A percentile compares a stretch with the other conserved stretches of the same genome.
Evolutionary conservation across 2,888 invertebrate species (phyloP).

Genomic region (Bellardia pandia): DNA sequence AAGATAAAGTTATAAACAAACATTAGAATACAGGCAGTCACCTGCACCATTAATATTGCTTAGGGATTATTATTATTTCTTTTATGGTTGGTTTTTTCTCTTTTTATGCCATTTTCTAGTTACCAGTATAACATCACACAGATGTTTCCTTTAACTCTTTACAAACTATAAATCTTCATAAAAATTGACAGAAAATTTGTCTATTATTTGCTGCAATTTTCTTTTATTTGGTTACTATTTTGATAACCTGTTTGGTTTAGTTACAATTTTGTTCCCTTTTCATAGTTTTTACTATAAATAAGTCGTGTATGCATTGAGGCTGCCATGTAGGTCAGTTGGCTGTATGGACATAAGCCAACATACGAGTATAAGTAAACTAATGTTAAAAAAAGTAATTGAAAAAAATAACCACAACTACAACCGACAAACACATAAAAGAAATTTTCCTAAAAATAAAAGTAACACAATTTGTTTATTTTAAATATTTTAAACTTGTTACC

Average conservation of each 20-base stretch:
- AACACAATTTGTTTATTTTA: conserved; percentile 50
- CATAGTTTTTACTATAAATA: conserved; percentile 32
- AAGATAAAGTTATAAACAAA: conserved; percentile 45
- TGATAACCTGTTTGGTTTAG: conserved; percentile 38
- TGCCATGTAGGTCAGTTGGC: conserved; percentile 62
- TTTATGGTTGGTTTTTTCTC: not conserved
- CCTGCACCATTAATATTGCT: conserved; percentile 61
- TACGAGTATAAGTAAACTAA: not conserved
- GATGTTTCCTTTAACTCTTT: conserved; percentile 59
- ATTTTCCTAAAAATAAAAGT: conserved; percentile 21
- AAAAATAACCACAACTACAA: not conserved
- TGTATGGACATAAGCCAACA: conserved; percentile 44
- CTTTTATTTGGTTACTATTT: conserved; percentile 16
- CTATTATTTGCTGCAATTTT: conserved; percentile 8
- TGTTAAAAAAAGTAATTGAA: conserved; percentile 15
- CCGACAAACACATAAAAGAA: conserved; percentile 4
- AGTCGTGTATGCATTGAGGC: not conserved
- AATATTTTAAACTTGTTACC: not conserved
- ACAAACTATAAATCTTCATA: conserved; percentile 67
- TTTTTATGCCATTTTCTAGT: not conserved
- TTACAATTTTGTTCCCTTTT: conserved; percentile 40
- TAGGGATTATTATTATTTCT: conserved; percentile 49
- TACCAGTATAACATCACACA: conserved; percentile 26
- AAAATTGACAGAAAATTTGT: conserved; percentile 56
- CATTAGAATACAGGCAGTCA: conserved; percentile 55